These are phyloP conservation scores for Euzophera pinguis DNA, from an alignment of 2,888 invertebrate species.

Conservation along the genomic window DNA sequence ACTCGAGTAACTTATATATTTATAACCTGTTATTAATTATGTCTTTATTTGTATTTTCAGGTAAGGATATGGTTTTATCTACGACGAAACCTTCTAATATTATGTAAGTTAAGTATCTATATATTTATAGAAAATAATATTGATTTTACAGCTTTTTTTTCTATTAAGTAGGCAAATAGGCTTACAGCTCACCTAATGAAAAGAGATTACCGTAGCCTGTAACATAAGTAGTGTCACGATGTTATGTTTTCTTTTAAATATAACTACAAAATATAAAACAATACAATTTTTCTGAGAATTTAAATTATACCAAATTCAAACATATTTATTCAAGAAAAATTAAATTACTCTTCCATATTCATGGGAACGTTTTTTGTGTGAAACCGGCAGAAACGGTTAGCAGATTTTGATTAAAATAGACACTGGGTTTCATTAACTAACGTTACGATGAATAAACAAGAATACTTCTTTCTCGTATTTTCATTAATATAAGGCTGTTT, in stretches of 20 bases:
- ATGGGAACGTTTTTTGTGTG: neutral
- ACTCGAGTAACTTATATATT: neutral
- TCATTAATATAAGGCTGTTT: too few relatives aligned
- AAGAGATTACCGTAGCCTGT: too few relatives aligned
- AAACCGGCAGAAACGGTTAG: neutral
- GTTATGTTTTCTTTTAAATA: too few relatives aligned
- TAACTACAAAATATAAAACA: too few relatives aligned
- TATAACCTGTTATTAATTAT: neutral
- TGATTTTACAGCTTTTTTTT: too few relatives aligned
- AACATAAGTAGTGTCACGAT: too few relatives aligned
- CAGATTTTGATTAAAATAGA: slow-evolving; percentile 6
- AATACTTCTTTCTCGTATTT: too few relatives aligned
- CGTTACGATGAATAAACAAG: too few relatives aligned
- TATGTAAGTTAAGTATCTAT: neutral
- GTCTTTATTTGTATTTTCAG: slow-evolving; percentile 19
- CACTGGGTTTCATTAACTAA: neutral
- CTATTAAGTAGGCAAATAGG: too few relatives aligned
- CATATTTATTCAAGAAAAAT: slow-evolving; percentile 2
- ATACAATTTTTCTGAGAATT: neutral
- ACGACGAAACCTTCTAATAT: neutral
- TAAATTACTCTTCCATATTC: slow-evolving; percentile 9
- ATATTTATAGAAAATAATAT: too few relatives aligned
- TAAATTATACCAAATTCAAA: neutral
- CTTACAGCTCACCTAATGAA: too few relatives aligned
- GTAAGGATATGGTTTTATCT: slow-evolving; percentile 13